Conservation (phyloP, 2,113 vertebrate genomes). For the Fulmarus glacialis region DNA sequence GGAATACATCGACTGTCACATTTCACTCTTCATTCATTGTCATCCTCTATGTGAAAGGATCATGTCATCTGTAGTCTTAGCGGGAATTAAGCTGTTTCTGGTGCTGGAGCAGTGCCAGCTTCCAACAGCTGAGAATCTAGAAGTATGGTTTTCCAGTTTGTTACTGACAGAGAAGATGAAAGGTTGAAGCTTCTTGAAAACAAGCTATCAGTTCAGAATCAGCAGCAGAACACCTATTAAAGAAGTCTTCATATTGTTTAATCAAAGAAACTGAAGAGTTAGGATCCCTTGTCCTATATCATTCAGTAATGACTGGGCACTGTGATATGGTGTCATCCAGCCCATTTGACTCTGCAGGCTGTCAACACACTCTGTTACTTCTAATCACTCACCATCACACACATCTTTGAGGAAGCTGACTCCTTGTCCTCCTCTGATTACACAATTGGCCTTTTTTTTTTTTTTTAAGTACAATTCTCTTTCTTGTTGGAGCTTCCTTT, state of each 20-base stretch:
- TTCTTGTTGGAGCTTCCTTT: not conserved
- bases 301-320: not conserved
- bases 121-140: not conserved
- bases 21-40: not conserved
- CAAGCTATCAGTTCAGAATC: not conserved
- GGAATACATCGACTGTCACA: not conserved
- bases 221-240: not conserved
- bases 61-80: not conserved
- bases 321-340: not conserved
- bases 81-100: not conserved
- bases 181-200: not conserved
- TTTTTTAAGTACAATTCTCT: not conserved
- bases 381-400: not conserved
- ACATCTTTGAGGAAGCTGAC: not conserved
- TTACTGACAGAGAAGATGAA: not conserved
- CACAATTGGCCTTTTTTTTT: not conserved
- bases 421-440: not conserved
- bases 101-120: not conserved
- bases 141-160: not conserved
- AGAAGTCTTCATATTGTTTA: not conserved
- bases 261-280: not conserved
- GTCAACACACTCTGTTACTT: not conserved
- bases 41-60: not conserved
- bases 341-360: not conserved
- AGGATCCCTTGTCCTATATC: not conserved